phyloP scores from a whole-genome alignment of 2,888 invertebrate species.

The Sarcophaga rosellei region DNA sequence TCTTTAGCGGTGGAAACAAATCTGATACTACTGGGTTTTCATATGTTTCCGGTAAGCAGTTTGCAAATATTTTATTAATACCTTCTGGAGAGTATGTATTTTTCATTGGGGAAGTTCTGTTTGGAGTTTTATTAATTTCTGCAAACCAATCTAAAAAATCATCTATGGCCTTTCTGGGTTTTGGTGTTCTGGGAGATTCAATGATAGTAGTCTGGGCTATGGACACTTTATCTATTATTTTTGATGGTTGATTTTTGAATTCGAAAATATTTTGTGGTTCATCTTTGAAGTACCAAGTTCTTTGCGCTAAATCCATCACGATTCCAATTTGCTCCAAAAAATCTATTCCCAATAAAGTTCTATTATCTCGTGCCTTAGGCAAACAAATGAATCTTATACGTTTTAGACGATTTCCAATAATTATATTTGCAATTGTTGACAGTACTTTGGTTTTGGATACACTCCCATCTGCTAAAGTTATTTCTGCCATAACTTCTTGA shows the following conservation, averaged over 20 bases:
- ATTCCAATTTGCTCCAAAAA: slow-evolving; percentile 45
- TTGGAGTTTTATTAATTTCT: no score
- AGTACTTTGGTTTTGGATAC: slow-evolving; percentile 43
- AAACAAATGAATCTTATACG: slow-evolving; percentile 65
- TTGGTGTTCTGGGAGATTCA: not conserved
- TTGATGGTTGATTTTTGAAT: slow-evolving; percentile 25
- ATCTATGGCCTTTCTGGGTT: not conserved
- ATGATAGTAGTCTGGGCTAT: not conserved
- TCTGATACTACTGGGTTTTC: not conserved
- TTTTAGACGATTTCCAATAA: slow-evolving; percentile 56
- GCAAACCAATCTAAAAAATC: no score
- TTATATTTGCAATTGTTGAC: slow-evolving; percentile 47
- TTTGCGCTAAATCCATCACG: slow-evolving; percentile 47
- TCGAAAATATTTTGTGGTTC: slow-evolving; percentile 40
- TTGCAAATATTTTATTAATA: not conserved
- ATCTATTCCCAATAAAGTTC: slow-evolving; percentile 49
- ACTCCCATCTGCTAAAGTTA: slow-evolving; percentile 62
- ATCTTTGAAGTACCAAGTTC: slow-evolving; percentile 50
- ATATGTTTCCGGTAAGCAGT: slow-evolving; percentile 9
- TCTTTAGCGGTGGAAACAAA: no score
- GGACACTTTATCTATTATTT: not conserved
- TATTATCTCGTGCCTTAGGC: slow-evolving; percentile 42
- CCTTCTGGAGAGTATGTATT: not conserved
- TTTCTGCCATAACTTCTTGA: slow-evolving; percentile 54
- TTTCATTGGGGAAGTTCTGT: not conserved